Percentiles rank a stretch among this genome's conserved stretches.
phyloP scores from a whole-genome alignment of 2,888 invertebrate genomes.

The Xestia xanthographa region DNA sequence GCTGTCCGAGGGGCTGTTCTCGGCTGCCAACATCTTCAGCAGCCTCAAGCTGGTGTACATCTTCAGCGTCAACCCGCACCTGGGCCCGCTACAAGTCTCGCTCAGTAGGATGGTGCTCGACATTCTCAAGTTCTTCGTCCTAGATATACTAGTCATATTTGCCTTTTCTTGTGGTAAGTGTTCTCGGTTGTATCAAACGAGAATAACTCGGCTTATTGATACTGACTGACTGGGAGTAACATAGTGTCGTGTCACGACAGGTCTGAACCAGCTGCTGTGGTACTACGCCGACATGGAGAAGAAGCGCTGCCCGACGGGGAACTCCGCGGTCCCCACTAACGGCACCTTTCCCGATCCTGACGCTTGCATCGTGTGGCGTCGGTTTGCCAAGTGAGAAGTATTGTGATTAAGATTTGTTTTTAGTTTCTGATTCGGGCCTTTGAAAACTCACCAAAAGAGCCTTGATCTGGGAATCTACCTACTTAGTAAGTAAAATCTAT shows the following conservation, averaged over 20 bases:
- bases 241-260: constrained; percentile 80
- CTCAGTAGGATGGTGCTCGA: constrained; percentile 98
- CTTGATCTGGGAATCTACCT: neutral
- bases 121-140: constrained; percentile 98
- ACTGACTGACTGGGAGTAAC: constrained; percentile 5
- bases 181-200: neutral
- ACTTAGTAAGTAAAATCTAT: neutral
- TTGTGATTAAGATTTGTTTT: neutral
- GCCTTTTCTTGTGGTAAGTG: constrained; percentile 98
- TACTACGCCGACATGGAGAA: constrained; percentile 98
- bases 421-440: neutral
- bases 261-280: constrained; percentile 95
- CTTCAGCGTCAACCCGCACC: constrained; percentile 99
- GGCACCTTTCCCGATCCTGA: constrained; percentile 92
- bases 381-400: constrained; percentile 95
- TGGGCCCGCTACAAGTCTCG: constrained; percentile 98
- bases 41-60: constrained; percentile 99
- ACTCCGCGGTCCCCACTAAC: constrained; percentile 81
- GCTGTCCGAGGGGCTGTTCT: constrained; percentile 98
- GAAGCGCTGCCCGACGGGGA: constrained; percentile 92
- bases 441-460: neutral
- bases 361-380: constrained; percentile 96
- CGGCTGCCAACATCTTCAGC: constrained; percentile 98
- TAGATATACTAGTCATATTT: constrained; percentile 97
- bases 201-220: neutral